Evolutionary conservation across 2,113 vertebrate genomes (phyloP), one percentile per base, ranked within the genome.

Genomic region (Oxygymnocypris stewartii): DNA sequence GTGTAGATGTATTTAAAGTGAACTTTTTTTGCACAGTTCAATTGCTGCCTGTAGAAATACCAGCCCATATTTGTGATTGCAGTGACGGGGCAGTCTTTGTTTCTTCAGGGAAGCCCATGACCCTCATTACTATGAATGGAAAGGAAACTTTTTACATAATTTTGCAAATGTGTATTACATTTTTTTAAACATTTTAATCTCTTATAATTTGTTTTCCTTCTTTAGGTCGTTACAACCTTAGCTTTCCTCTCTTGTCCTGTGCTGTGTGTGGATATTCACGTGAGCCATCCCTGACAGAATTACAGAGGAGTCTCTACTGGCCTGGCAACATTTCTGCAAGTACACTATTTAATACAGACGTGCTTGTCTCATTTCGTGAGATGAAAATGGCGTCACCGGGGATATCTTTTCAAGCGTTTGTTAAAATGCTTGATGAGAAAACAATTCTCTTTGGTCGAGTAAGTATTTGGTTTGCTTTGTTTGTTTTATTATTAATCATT

Each of bases 91-190:
- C 28, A 31, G 28, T 75, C 71, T 20, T 44, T 74, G 73, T 76
- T 76, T 76, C 74, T 76, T 76, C 74, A 8, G 42, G 42, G 23
- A 76, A 23, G 42, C 74, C 74, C 42, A 49, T 49, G 42, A 76
- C 5, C 74, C 74, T 76, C 4, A 76, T 76, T 13, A 76, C 74
- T 76, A 76, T 76, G 74, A 76, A 76, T 76, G 74, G 42, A 76
- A 76, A 25, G 74, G 74, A n/a, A 49, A 1, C 11, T 49, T 13
- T 76, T 76, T 13, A 6, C 23, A 28, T n/a, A 9, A 42, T 12
- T 23, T 65, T 65, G 13, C 71, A 25, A 25, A 76, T 47, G 28
- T 25, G 2, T 47, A 47, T 76, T 76, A 65, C 63, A 47, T 47
- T 76, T 47, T n/a, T 13, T n/a, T 13, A 47, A 25, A 31, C 5